Evolutionary conservation across 2,113 vertebrate genomes (phyloP).

Genomic region (Acrocephalus kingi): DNA sequence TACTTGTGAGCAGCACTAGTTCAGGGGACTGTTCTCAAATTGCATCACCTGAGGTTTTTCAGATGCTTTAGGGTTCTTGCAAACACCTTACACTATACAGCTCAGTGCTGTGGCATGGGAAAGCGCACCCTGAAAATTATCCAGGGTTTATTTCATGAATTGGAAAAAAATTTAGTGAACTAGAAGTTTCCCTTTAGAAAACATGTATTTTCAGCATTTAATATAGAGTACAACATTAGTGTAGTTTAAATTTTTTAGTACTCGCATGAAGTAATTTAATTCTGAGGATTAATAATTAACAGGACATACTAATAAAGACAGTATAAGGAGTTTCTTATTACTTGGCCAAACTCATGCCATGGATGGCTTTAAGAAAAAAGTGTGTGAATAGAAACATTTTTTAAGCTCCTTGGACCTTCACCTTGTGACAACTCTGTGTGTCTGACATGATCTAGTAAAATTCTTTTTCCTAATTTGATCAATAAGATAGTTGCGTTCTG

Average conservation of each 20-base stretch:
- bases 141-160: background rate
- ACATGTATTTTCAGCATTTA: background rate
- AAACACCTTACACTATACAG: rapidly evolving
- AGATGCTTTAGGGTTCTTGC: background rate
- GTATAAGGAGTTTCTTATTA: background rate
- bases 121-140: background rate
- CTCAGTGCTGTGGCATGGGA: background rate
- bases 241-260: background rate
- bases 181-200: background rate
- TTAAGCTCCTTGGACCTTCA: background rate
- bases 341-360: background rate
- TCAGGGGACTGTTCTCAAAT: background rate
- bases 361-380: background rate
- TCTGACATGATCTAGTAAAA: background rate
- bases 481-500: background rate
- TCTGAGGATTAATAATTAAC: background rate
- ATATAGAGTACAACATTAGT: background rate
- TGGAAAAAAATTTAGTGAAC: background rate
- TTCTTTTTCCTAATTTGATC: background rate
- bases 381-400: background rate
- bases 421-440: background rate
- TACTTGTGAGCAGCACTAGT: background rate
- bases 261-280: background rate
- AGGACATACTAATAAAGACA: background rate
- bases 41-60: background rate